Evolutionary conservation across 2,113 vertebrate genomes (phyloP), one percentile per base, ranked within the genome.

Genomic region (Cisticola juncidis): DNA sequence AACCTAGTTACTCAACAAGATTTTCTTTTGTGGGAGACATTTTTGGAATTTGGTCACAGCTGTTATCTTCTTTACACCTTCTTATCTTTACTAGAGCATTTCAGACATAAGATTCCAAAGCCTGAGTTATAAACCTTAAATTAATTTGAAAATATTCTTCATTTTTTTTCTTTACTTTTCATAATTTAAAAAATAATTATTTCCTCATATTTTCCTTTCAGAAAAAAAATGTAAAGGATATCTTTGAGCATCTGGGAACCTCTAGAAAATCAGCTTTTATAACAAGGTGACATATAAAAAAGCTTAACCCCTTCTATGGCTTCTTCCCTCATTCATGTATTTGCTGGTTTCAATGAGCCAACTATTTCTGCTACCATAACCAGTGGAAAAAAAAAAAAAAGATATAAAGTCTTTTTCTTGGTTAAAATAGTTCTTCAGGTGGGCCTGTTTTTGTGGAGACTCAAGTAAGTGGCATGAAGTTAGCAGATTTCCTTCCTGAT

Each of bases 321-420:
- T 83, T 42, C 25, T 51, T 29, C 24, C 57, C 35, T 83, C 13
- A 15, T 48, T 72, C 58, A 69, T 73, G 7, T 18, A 16, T 77
- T 92, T 73, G 3, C 19, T 0, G 0, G 10, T 51, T 69, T 11
- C 19, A 71, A 8, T 3, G 9, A 35, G 13, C 3, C 48, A 60
- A 22, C 3, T 31, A 21, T 50, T 79, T 82, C 53, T 91, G 48
- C 38, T 40, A 8, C 33, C 60, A 45, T 5, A 14, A 54, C 18
- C 14, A 69, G 18, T n/a, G 71, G 16, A 42, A 69, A 54, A 8
- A 9, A 14, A 54, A 18, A 40, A 5, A 14, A 54, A 18, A 40
- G 5, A 38, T 8, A 38, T 14, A 14, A 86, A 73, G 8, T 22
- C 3, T 35, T 24, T 69, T 16, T 33, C 22, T 25, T 33, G 10